Evolutionary conservation across 2,888 invertebrate species (phyloP), one percentile per base, ranked within the genome.

Genomic region (Chelonus formosanus): DNA sequence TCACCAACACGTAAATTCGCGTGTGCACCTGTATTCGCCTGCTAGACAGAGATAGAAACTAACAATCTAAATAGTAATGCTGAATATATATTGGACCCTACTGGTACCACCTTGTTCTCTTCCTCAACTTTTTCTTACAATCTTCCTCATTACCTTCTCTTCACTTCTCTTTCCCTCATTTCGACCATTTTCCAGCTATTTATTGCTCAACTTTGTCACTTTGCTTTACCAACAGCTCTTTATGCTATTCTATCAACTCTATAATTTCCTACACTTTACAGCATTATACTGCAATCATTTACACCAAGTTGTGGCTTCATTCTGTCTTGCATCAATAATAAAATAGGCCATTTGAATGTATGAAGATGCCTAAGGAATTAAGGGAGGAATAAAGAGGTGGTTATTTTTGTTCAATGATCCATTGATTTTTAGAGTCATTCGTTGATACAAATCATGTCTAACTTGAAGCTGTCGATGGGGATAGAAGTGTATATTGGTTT

Each of bases 1-100:
- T 73, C 73, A 73, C 71, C 62, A 64, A 67, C 71, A 70, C 70
- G 68, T 70, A 71, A 70, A 70, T 71, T 73, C 65, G 71, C 70
- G 68, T 69, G 70, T 63, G 66, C 73, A 73, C 73, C 70, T 71
- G 73, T 70, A 69, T 67, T 32, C 50, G 69, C 68, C 69, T 71
- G 62, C 67, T 65, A 67, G 56, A 56, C 61, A 35, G 10, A 56
- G 35, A 62, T 52, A 40, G 5, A 48, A 10, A 48, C 10, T 5
- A 10, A n/a, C 10, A 48, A 7, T 48, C 48, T 20, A 48, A 4
- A 20, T 48, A 48, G 8, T n/a, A 5, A 8, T 20, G 5, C 5
- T 48, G 10, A n/a, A n/a, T 48, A 5, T 48, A 48, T n/a, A 44
- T 48, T 8, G 48, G 48, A 20, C 10, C 48, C 48, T 48, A 10